Evolutionary conservation across 53 echinoderm and acorn worm genomes (phyloP), one percentile per base, ranked within the genome.

Genomic region (Luidia sarsii): DNA sequence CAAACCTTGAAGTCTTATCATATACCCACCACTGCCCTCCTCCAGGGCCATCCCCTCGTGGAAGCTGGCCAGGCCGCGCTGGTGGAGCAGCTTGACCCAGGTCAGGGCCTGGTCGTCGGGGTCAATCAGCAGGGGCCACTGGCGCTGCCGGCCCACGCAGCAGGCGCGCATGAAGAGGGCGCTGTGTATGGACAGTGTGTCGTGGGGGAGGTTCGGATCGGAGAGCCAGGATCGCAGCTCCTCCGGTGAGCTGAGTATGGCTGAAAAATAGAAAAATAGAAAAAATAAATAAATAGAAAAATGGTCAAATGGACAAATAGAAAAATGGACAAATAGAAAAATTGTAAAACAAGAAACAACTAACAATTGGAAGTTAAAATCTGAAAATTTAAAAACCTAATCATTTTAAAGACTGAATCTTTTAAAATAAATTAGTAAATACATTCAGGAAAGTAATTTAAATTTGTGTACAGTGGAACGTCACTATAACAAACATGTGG

Each of bases 51-150:
- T 29, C 11, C 69, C 69, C 24, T 92, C 85, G 32, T 95, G 92
- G 46, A 90, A 92, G 52, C 94, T 94, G 34, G 80, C 68, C 72
- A 88, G 3, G n/a, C 79, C 90, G 33, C 35, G 83, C 71, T 93
- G 88, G 68, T 86, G 85, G 10, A 97, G 80, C 27, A 94, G 65
- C n/a, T 68, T 87, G 67, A 97, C 81, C 97, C 97, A 97, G 21
- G 85, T 88, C 54, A 88, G 25, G 27, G 85, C 97, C 81, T 91
- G 97, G 73, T 94, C 80, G 38, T 97, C 88, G 5, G 97, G 97
- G 71, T 97, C 97, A 37, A 97, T 60, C 54, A 97, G 71, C 22
- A 97, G 77, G 1, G 97, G 97, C 97, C 97, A 97, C 45, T 93
- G 93, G 33, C 88, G 82, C 84, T 79, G 71, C 49, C 89, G 62